A percentile compares a stretch with the other conserved stretches of the same genome.
Evolutionary conservation across 2,113 vertebrate genomes (phyloP).

Genomic region (Maccullochella peelii): DNA sequence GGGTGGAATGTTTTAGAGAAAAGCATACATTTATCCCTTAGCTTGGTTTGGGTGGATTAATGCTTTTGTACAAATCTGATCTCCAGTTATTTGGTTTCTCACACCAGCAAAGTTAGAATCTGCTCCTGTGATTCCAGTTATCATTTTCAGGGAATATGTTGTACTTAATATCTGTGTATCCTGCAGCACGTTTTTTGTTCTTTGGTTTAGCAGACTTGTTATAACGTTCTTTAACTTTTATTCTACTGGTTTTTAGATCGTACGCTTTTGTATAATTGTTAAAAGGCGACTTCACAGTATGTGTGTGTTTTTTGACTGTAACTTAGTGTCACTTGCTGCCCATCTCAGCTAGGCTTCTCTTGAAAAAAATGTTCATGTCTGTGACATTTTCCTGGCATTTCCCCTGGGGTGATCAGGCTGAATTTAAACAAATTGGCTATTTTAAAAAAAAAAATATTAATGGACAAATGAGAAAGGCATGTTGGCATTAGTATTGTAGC

Average conservation of each 20-base stretch:
- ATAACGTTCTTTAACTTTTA: neutral
- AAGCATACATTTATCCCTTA: conserved; percentile 35
- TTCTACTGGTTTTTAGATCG: neutral
- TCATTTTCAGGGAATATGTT: neutral
- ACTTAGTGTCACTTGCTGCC: too few species aligned
- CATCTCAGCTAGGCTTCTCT: too few species aligned
- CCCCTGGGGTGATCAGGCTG: too few species aligned
- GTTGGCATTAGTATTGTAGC: neutral
- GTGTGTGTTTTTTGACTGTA: neutral
- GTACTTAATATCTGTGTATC: neutral
- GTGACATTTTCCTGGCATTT: too few species aligned
- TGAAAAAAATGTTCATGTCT: too few species aligned
- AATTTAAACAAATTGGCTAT: too few species aligned
- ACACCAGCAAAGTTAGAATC: neutral
- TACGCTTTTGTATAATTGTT: neutral
- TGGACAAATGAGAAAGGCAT: neutral
- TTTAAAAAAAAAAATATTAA: too few species aligned
- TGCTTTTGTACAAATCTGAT: conserved; percentile 27
- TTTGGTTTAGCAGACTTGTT: neutral
- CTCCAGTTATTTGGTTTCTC: conserved; percentile 12
- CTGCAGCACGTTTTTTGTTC: neutral
- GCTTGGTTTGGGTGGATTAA: conserved; percentile 22
- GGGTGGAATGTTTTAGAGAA: conserved; percentile 31
- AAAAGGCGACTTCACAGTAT: conserved; percentile 1
- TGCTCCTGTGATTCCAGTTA: neutral